phyloP scores from a whole-genome alignment of 2,113 vertebrate genomes.

The Petroica traversi region DNA sequence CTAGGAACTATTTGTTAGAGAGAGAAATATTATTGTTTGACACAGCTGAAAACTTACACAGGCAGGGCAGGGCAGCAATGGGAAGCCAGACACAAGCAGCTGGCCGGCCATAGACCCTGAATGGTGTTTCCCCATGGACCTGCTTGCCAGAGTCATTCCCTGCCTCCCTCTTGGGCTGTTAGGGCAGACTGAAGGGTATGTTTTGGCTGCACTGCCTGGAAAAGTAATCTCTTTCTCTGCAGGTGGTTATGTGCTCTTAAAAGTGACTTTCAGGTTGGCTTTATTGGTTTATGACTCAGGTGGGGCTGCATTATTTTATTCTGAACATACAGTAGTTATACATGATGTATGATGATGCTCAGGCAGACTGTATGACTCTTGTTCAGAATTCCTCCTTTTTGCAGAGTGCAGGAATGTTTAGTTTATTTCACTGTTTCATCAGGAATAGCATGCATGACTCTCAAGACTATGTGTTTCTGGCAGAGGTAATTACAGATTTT shows the following conservation, averaged over 20 bases:
- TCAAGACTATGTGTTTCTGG: background rate
- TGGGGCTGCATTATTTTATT: background rate
- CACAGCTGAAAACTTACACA: background rate
- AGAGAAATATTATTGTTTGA: background rate
- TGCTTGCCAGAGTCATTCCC: background rate
- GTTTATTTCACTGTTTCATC: background rate
- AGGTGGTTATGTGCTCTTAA: background rate
- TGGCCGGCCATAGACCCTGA: background rate
- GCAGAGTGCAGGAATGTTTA: background rate
- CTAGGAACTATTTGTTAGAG: background rate
- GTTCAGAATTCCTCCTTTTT: background rate
- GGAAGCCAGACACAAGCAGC: background rate
- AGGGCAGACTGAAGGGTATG: background rate
- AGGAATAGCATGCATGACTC: background rate
- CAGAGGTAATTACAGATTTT: background rate
- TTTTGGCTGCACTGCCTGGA: background rate
- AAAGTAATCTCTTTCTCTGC: background rate
- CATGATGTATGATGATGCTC: background rate
- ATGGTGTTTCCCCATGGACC: fast-evolving
- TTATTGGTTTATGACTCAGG: background rate
- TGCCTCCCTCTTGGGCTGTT: background rate
- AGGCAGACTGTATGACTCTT: background rate
- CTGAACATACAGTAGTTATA: background rate
- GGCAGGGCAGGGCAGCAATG: background rate
- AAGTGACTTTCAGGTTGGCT: background rate